A percentile compares a stretch with the other conserved stretches of the same genome.
phyloP scores from a whole-genome alignment of 2,888 invertebrate genomes.

The Drosophila hamatofila region DNA sequence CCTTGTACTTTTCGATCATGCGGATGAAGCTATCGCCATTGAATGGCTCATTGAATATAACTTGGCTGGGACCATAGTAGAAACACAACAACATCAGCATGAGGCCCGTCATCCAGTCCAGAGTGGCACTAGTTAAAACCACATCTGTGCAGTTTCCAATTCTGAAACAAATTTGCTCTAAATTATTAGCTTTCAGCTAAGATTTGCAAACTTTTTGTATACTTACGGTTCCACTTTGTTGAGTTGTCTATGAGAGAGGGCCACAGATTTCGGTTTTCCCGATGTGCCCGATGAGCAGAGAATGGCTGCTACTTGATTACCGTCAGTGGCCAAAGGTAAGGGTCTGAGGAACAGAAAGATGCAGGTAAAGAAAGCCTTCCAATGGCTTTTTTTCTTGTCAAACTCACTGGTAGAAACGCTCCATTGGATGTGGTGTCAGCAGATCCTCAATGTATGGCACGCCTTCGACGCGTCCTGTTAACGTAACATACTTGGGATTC shows the following conservation, averaged over 20 bases:
- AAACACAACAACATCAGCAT: constrained; percentile 38
- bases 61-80: constrained; percentile 51
- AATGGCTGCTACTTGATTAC: constrained; percentile 60
- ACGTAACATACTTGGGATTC: constrained; percentile 48
- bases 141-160: constrained; percentile 40
- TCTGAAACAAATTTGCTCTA: constrained; percentile 9
- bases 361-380: no score
- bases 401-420: constrained; percentile 51
- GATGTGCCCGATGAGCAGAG: constrained; percentile 78
- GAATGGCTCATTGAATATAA: constrained; percentile 67
- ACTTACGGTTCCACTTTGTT: constrained; percentile 53
- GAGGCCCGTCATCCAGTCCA: constrained; percentile 77
- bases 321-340: constrained; percentile 25
- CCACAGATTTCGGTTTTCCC: constrained; percentile 71
- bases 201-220: background rate
- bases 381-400: accelerated
- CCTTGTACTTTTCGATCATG: constrained; percentile 63
- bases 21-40: constrained; percentile 56
- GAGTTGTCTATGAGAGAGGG: constrained; percentile 53
- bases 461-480: constrained; percentile 57
- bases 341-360: constrained; percentile 36
- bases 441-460: constrained; percentile 57
- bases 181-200: background rate
- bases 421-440: constrained; percentile 52
- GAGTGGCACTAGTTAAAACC: constrained; percentile 60